phyloP scores from a whole-genome alignment of 2,797 vertebrate genomes.

The Neostethus bicornis region DNA sequence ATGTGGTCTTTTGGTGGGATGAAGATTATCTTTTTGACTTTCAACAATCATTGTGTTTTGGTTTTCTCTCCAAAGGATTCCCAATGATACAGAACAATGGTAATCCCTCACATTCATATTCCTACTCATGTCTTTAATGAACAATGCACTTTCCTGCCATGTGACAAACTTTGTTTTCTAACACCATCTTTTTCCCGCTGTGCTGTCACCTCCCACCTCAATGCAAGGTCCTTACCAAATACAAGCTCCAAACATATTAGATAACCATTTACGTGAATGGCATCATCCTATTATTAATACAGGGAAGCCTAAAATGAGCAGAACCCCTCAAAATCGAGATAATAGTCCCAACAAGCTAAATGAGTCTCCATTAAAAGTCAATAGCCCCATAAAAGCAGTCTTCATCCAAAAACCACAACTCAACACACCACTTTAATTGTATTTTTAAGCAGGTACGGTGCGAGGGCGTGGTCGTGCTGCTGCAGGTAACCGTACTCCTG shows the following conservation, averaged over 20 bases:
- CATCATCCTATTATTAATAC: conserved; percentile 6
- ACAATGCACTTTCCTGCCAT: conserved; percentile 73
- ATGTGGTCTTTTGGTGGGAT: conserved; percentile 73
- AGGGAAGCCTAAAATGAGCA: conserved; percentile 16
- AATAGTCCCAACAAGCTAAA: conserved; percentile 1
- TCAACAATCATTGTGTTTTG: conserved; percentile 81
- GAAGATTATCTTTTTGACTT: conserved; percentile 71
- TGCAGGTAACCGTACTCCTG: conserved; percentile 92
- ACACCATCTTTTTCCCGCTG: conserved; percentile 74
- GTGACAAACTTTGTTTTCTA: conserved; percentile 74
- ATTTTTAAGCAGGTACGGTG: conserved; percentile 97
- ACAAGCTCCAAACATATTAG: conserved; percentile 13
- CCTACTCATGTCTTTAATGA: conserved; percentile 74
- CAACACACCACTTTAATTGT: conserved; percentile 78
- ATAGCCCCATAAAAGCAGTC: conserved; percentile 26
- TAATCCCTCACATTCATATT: conserved; percentile 79
- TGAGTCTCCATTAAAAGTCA: conserved; percentile 16
- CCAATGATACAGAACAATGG: conserved; percentile 83
- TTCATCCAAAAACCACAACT: conserved; percentile 45
- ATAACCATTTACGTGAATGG: conserved; percentile 19
- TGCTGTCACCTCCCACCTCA: conserved; percentile 68
- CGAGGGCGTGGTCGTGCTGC: conserved; percentile 95
- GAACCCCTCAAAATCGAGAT: conserved; percentile 7
- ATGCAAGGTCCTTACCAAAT: conserved; percentile 38
- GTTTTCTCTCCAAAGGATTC: conserved; percentile 81